A percentile compares a stretch with the other conserved stretches of the same genome.
phyloP scores from a whole-genome alignment of 2,113 vertebrate genomes.

The Sphaerodactylus townsendi region DNA sequence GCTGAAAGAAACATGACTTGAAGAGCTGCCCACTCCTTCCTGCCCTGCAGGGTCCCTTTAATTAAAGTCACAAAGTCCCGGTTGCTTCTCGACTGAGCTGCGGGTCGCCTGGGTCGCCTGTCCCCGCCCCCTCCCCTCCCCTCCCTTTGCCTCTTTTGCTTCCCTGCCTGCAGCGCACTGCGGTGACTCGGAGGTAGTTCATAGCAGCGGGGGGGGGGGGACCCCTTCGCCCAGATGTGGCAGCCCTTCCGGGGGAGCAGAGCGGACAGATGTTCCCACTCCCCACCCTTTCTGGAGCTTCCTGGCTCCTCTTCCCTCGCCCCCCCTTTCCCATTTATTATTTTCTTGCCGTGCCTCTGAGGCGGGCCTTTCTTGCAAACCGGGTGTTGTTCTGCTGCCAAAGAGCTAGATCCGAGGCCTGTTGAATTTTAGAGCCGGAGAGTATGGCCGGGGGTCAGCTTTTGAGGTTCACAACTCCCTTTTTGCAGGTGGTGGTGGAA shows the following conservation, averaged over 20 bases:
- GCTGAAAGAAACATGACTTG: background rate
- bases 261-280: background rate
- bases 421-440: no score
- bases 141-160: background rate
- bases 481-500: no score
- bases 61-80: constrained; percentile 1
- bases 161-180: background rate
- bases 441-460: no score
- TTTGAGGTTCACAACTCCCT: no score
- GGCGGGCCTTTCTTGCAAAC: background rate
- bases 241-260: no score
- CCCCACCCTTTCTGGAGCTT: background rate
- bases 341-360: no score
- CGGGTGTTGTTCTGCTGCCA: no score
- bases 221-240: background rate
- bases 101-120: background rate
- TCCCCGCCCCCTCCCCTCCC: background rate
- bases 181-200: background rate
- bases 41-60: constrained; percentile 19
- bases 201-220: background rate
- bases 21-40: no score
- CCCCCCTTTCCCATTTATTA: accelerated
- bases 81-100: background rate
- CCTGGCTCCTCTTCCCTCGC: no score
- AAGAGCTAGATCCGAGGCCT: no score